A percentile compares a stretch with the other conserved stretches of the same genome.
These are phyloP conservation scores for Lynx canadensis DNA, from an alignment of 2,113 vertebrate species.

Conservation along the genomic window DNA sequence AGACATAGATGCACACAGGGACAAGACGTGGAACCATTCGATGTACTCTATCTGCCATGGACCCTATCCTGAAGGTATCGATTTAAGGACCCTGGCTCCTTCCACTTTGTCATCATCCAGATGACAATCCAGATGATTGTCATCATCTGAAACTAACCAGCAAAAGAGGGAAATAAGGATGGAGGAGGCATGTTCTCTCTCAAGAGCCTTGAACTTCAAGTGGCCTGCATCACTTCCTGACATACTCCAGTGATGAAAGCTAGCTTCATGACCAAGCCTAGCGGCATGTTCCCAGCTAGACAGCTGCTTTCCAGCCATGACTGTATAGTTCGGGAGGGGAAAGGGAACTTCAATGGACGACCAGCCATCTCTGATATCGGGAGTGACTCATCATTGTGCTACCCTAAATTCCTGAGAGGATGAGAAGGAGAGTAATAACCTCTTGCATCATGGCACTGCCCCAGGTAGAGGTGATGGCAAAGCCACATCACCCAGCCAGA, in stretches of 20 bases:
- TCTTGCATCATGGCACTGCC: not conserved
- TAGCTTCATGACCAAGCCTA: not conserved
- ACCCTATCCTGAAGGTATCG: not conserved
- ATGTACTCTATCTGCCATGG: rapidly evolving
- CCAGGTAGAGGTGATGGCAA: not conserved
- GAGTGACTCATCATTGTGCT: not conserved
- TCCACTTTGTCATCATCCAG: not conserved
- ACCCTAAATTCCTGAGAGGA: not conserved
- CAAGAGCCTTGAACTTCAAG: not conserved
- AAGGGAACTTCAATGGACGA: not conserved
- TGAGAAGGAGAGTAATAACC: not conserved
- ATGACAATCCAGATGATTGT: not conserved
- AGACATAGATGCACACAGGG: not conserved
- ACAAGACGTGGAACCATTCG: not conserved
- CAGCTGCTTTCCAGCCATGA: not conserved
- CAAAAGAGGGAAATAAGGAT: not conserved
- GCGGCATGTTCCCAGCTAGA: not conserved
- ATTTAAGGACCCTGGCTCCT: not conserved
- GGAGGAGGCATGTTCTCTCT: not conserved
- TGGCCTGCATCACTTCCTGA: not conserved
- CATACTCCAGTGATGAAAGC: too few relatives aligned
- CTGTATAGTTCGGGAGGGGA: not conserved
- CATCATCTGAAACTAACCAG: not conserved
- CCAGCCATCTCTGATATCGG: not conserved
- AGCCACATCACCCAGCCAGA: too few relatives aligned